phyloP scores from a whole-genome alignment of 2,888 invertebrate species.

The Chalcis sispes region DNA sequence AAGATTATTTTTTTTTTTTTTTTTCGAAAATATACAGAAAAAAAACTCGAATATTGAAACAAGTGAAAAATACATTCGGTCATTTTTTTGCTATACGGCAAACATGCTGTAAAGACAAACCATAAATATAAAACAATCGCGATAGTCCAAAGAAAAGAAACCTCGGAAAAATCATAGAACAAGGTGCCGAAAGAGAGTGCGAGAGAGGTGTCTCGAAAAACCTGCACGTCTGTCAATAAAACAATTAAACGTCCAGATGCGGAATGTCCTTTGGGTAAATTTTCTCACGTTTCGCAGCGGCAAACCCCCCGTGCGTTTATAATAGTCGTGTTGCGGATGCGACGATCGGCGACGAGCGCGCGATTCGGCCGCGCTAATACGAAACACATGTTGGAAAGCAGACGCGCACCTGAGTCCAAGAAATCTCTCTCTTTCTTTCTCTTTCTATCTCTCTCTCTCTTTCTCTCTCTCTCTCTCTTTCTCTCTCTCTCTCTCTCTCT shows the following conservation, averaged over 20 bases:
- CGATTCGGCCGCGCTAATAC: slow-evolving; percentile 64
- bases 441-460: not conserved
- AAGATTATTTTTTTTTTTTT: no score
- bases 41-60: no score
- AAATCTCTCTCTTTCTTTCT: not conserved
- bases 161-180: no score
- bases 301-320: slow-evolving; percentile 55
- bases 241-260: slow-evolving; percentile 66
- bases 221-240: slow-evolving; percentile 64
- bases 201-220: slow-evolving; percentile 15
- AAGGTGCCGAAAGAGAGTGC: not conserved
- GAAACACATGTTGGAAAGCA: slow-evolving; percentile 67
- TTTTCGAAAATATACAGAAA: no score
- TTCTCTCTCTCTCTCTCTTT: not conserved
- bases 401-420: slow-evolving; percentile 63
- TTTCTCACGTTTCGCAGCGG: slow-evolving; percentile 64
- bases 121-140: no score
- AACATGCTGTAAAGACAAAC: no score
- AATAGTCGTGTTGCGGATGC: slow-evolving; percentile 14
- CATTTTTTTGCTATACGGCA: no score
- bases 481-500: no score
- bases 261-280: slow-evolving; percentile 51
- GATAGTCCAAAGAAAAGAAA: no score
- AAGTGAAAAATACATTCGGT: no score
- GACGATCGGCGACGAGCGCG: no score